Evolutionary conservation across 53 echinoderm and acorn worm species (phyloP), one percentile per base, ranked within the genome.

Genomic region (Holothuria leucospilota): DNA sequence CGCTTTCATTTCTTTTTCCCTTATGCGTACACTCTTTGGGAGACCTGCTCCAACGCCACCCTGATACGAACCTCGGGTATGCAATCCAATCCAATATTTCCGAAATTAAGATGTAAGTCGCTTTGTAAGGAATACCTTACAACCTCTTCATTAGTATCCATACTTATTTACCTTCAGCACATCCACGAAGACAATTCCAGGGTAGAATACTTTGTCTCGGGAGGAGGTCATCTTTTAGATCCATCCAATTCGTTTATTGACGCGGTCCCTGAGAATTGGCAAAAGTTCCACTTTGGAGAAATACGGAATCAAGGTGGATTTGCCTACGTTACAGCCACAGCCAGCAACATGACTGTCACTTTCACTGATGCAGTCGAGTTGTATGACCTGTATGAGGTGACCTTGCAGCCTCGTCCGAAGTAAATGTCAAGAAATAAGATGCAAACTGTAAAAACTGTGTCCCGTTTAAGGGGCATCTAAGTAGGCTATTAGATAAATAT

Each of bases 181-280:
- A 90, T 90, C 25, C 86, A 86, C 11, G 90, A 90, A 51, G 63
- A 49, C 9, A 70, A 30, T 11, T 90, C 90, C 1, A 39, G 60
- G 13, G 90, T 91, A 6, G 83, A 91, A n/a, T 83, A 91, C 28
- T 87, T 91, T 84, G 82, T 91, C 26, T 86, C 86, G 58, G 91
- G 91, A 6, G 91, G 63, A 2, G 91, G 65, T 13, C 63, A 86
- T 8, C n/a, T 59, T 27, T 51, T 91, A 5, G 91, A 91, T 60
- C 91, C 91, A 7, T 68, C 87, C 63, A 52, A 49, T 21, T 4
- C 18, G 27, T 39, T 74, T 40, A 71, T 58, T 0, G 51, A 64
- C 39, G 60, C 71, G 24, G 62, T 91, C 12, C 87, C 91, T 9
- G 20, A 49, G 23, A 71, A 91, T 1, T 91, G 91, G 91, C 84